Conservation (phyloP, 2,888 invertebrate species). For the Conomelus anceps region DNA sequence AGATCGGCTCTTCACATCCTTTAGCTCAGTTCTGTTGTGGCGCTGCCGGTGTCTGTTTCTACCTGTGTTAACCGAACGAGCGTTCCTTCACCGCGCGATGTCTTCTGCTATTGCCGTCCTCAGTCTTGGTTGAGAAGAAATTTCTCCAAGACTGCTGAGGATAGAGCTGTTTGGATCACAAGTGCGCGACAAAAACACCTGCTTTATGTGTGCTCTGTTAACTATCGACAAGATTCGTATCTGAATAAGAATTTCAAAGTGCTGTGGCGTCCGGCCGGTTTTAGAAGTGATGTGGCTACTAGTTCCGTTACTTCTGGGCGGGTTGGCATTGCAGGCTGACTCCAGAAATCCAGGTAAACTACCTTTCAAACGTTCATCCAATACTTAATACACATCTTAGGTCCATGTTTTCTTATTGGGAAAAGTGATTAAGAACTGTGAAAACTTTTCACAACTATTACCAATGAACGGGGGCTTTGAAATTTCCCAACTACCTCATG, state of each 20-base stretch:
- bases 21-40: background rate
- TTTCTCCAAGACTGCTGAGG: background rate
- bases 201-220: background rate
- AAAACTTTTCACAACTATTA: background rate
- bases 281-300: constrained; percentile 3
- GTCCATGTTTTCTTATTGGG: too few relatives aligned
- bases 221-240: background rate
- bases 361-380: background rate
- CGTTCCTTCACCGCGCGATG: background rate
- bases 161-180: background rate
- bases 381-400: background rate
- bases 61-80: background rate
- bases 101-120: background rate
- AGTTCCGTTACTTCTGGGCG: background rate
- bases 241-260: background rate
- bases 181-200: background rate
- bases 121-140: background rate
- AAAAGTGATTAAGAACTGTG: too few relatives aligned
- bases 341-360: constrained; percentile 10
- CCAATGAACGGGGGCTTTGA: too few relatives aligned
- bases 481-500: too few relatives aligned
- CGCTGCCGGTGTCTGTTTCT: background rate
- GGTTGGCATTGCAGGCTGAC: background rate
- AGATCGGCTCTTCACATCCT: background rate
- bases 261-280: background rate